Percentiles rank a stretch among this genome's conserved stretches.
Conservation (phyloP, 2,113 vertebrate genomes). For the Myotis davidii region DNA sequence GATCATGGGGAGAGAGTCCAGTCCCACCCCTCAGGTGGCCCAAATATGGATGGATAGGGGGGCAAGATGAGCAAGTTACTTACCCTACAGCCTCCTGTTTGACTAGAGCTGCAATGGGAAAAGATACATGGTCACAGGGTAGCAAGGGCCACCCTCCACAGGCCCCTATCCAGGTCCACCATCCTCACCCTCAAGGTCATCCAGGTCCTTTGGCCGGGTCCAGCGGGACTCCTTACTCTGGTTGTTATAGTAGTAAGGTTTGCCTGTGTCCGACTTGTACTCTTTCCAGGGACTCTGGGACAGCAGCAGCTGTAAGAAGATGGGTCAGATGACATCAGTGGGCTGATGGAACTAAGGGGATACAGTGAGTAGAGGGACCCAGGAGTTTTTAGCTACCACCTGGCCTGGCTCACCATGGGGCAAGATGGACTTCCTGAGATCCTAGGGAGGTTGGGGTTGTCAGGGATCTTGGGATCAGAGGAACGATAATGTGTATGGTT, state of each 20-base stretch:
- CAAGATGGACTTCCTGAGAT: constrained; percentile 32
- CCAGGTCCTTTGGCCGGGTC: constrained; percentile 84
- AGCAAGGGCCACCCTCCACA: neutral
- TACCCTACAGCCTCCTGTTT: constrained; percentile 80
- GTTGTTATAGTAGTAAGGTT: constrained; percentile 84
- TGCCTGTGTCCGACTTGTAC: constrained; percentile 83
- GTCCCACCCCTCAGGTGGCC: neutral
- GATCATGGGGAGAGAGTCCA: neutral
- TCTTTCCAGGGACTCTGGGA: constrained; percentile 84
- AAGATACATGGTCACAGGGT: constrained; percentile 32
- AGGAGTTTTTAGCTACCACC: constrained; percentile 22
- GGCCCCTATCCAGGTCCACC: neutral
- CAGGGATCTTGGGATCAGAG: constrained; percentile 35
- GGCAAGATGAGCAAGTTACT: constrained; percentile 59
- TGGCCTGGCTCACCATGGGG: neutral
- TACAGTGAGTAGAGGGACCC: neutral
- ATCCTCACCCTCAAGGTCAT: constrained; percentile 82
- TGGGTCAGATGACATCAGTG: constrained; percentile 14
- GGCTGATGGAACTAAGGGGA: neutral
- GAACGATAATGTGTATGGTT: neutral
- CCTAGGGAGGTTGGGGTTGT: neutral
- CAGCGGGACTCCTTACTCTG: constrained; percentile 85
- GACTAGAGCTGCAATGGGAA: constrained; percentile 78
- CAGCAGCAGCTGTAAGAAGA: constrained; percentile 78
- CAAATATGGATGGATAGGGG: neutral